Evolutionary conservation across 1,140 invertebrate genomes (phyloP).

Genomic region (Drosophila willistoni): DNA sequence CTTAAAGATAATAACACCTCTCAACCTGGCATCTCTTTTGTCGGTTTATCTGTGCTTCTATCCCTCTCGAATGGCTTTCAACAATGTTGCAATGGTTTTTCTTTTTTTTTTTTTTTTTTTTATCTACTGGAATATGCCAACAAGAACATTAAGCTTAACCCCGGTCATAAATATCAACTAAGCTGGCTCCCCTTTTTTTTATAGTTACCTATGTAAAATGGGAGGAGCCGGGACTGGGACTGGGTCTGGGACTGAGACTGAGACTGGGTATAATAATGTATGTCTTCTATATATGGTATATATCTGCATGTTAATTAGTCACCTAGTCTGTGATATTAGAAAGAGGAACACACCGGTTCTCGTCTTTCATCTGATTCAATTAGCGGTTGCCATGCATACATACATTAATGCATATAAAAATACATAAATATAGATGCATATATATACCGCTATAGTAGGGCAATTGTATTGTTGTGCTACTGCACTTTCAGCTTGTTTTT

Average conservation of each 20-base stretch:
- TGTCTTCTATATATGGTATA: conserved; percentile 2
- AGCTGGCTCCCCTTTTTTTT: conserved; percentile 32
- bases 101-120: not conserved
- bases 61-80: conserved; percentile 6
- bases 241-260: no score
- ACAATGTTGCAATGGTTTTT: conserved; percentile 61
- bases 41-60: not conserved
- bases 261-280: not conserved
- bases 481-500: not conserved
- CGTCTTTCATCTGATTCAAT: conserved; percentile 70
- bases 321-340: conserved; percentile 49
- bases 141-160: conserved; percentile 44
- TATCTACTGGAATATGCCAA: conserved; percentile 21
- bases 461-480: conserved; percentile 59
- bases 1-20: not conserved
- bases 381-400: conserved; percentile 66
- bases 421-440: conserved; percentile 16
- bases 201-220: not conserved
- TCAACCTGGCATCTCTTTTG: not conserved
- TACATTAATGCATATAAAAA: conserved; percentile 32
- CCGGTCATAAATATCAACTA: conserved; percentile 57
- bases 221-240: not conserved
- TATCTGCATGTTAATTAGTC: conserved; percentile 71
- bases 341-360: not conserved
- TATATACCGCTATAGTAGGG: conserved; percentile 57